Evolutionary conservation across 2,888 invertebrate species (phyloP), one percentile per base, ranked within the genome.

Genomic region (Axea sp.): DNA sequence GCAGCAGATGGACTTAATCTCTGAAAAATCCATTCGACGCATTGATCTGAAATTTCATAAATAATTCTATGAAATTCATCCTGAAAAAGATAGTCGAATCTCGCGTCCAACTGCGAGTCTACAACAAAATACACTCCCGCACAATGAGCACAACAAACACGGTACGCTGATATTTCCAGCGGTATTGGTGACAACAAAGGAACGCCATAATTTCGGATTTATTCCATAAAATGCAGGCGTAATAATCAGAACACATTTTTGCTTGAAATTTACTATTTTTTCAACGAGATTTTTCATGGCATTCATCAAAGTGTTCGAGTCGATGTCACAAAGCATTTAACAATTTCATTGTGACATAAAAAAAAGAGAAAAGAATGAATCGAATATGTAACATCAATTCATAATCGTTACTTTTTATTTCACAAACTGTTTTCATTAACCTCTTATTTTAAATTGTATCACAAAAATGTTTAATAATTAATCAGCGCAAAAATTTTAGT

Each of bases 161-260:
- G 19, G 19, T 3, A 19, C 39, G 41, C 24, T 26, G 28, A 47
- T 45, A 67, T 49, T 49, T 60, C 47, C 31, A 19, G 15, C 11
- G 30, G 9, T 57, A 47, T 28, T 17, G 33, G 37, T 37, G 45
- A 47, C 59, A 65, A 72, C 72, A 72, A 72, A 65, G 37, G 24
- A 4, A 31, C 43, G 64, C 64, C 59, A 64, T 72, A 72, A 72
- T 33, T 72, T 51, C 26, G 37, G 51, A 57, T 64, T 64, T 72
- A 64, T 49, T 55, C 57, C 31, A 43, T 57, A 26, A 64, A 64
- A 64, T 64, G 43, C 62, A 43, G 41, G 64, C 71, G 47, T 55
- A 62, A 71, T 55, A 55, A 71, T 71, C 71, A 62, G 62, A 71
- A 71, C 57, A 71, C 62, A 71, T 71, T 62, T 71, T 71, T 43